These are phyloP conservation scores for Dilophus febrilis DNA, from an alignment of 2,888 invertebrate species.

Conservation along the genomic window DNA sequence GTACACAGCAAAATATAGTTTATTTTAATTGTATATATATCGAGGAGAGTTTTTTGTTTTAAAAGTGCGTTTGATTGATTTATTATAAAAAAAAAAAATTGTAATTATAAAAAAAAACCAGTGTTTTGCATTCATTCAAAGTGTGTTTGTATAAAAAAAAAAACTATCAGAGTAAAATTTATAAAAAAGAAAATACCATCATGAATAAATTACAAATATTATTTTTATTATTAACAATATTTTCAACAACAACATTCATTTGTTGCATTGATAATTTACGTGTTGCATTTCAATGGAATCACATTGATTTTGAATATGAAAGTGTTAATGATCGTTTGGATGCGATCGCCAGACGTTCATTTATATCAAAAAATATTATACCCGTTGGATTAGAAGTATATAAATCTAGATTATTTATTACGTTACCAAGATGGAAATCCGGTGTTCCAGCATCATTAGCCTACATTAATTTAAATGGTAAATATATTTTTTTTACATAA, in stretches of 20 bases:
- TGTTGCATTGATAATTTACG: slow-evolving; percentile 44
- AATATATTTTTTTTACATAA: slow-evolving; percentile 15
- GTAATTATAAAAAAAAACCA: too few species aligned
- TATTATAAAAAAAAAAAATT: too few species aligned
- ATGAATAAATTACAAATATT: too few species aligned
- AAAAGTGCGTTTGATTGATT: too few species aligned
- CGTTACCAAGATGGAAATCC: slow-evolving; percentile 55
- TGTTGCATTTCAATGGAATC: slow-evolving; percentile 55
- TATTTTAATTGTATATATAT: too few species aligned
- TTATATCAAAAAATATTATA: slow-evolving; percentile 51
- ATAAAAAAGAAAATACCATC: too few species aligned
- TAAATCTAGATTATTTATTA: slow-evolving; percentile 48
- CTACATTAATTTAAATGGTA: slow-evolving; percentile 55
- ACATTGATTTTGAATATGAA: slow-evolving; percentile 50
- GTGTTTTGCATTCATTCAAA: too few species aligned
- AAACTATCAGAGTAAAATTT: too few species aligned
- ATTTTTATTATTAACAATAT: too few species aligned
- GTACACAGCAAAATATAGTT: too few species aligned
- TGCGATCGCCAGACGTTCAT: slow-evolving; percentile 40
- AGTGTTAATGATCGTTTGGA: slow-evolving; percentile 35
- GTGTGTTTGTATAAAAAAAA: too few species aligned
- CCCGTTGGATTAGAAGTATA: slow-evolving; percentile 59
- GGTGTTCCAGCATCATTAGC: slow-evolving; percentile 61
- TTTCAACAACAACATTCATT: neutral
- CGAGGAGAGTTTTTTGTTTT: too few species aligned